Conservation (phyloP, 2,113 vertebrate species). For the Quiscalus mexicanus region DNA sequence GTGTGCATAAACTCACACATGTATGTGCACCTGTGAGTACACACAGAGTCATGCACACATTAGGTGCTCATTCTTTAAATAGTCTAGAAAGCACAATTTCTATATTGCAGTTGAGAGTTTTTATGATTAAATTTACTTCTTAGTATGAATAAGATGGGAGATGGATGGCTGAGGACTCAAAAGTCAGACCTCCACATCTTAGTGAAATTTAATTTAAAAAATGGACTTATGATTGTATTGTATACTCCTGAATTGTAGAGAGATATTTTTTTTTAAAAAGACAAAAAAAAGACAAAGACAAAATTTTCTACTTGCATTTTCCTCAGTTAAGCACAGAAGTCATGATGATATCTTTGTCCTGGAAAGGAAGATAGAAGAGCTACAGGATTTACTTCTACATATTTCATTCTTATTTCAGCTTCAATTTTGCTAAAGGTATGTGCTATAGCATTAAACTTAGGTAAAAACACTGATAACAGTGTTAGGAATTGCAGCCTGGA, state of each 20-base stretch:
- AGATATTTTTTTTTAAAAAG: not conserved
- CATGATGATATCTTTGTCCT: not conserved
- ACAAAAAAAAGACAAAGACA: not conserved
- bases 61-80: not conserved
- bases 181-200: not conserved
- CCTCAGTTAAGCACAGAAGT: not conserved
- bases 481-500: not conserved
- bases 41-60: accelerated
- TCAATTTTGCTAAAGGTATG: not conserved
- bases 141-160: not conserved
- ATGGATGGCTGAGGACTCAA: not conserved
- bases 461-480: not conserved
- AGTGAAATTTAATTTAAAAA: not conserved
- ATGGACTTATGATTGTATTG: not conserved
- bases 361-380: not conserved
- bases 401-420: not conserved
- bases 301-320: not conserved
- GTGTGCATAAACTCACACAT: not conserved
- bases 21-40: not conserved
- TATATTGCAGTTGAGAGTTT: not conserved
- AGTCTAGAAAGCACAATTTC: not conserved
- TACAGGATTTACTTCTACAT: not conserved
- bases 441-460: not conserved
- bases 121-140: not conserved
- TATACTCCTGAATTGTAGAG: not conserved